Base-by-base conservation (phyloP, 2,113 vertebrate genomes). In the Harpagus bidentatus region DNA sequence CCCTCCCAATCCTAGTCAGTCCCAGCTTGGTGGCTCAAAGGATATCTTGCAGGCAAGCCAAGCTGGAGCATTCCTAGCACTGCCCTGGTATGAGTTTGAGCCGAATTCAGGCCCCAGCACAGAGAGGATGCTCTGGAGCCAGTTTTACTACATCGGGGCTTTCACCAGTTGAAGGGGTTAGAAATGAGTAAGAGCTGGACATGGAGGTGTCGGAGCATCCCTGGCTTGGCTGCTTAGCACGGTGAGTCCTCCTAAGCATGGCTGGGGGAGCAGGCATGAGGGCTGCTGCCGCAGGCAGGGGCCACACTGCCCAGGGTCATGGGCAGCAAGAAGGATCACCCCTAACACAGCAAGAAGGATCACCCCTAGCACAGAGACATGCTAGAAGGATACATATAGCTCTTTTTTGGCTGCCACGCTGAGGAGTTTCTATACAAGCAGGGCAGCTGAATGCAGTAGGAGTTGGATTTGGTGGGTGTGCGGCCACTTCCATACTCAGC, bases 231-330 rank as follows among this genome's bases (percentile, higher is more conserved):
- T 36, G 16, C 4, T 50, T 23, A 18, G 48, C 34, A 36, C 62
- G 0, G 15, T 19, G 40, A 61, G 72, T 16, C 45, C 28, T 50
- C 1, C 0, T 38, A 25, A 52, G 31, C 34, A 10, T 0, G 0
- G 21, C 4, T 2, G 8, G 36, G 13, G 2, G 21, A 42, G 50
- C 52, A 2, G 15, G 19, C 10, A 2, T 4, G 16, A 55, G 52
- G 61, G 66, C n/a, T 43, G 58, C n/a, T 50, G 20, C 52, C 1
- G 1, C 16, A 10, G 40, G 34, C 11, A 50, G 43, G 40, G 10
- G 23, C 3, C 9, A 18, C 16, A 26, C 11, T 0, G 0, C 38
- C 38, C 47, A 25, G 62, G 1, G 0, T 13, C 3, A 0, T 3
- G 59, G 70, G 38, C 45, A 78, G 50, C 48, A 61, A 17, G 55